Evolutionary conservation across 2,888 invertebrate genomes (phyloP), one percentile per base, ranked within the genome.

Genomic region (Acleris laterana): DNA sequence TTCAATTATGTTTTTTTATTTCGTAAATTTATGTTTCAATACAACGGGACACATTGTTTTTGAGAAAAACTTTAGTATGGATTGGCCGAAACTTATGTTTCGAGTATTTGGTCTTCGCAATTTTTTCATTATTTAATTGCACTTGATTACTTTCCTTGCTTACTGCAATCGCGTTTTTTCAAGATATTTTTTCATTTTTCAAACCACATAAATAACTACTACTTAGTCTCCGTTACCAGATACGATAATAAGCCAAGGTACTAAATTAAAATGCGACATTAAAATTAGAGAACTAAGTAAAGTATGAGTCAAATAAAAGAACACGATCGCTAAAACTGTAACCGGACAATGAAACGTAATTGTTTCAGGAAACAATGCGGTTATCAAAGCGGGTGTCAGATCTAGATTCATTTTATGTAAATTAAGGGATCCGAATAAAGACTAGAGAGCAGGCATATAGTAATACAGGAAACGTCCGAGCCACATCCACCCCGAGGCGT

Each of bases 391-490:
- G 28, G 32, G n/a, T 20, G 50, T 82, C 77, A 78, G 81, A 86
- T 85, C 81, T 81, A 81, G 85, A 85, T 84, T 84, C 82, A 83
- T 80, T 87, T 84, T 82, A 89, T 87, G 88, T 85, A 89, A 87
- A 89, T 89, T 85, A 81, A 80, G 82, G 78, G 80, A 84, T 84
- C 79, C 80, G 81, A 83, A 84, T 84, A 82, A 83, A 80, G 83
- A 83, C 82, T 80, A 81, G 77, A 83, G 80, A 80, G 81, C 77
- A 78, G 77, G 81, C 82, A 85, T 80, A 84, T 84, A 81, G 80
- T 84, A 85, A 89, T 90, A 88, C 89, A 91, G 91, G 91, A 92
- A 91, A 90, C 79, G 88, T 88, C 86, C 76, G 80, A 83, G 82
- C 83, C 75, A 83, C 84, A 87, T 85, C 82, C 80, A 84, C 85